phyloP scores from a whole-genome alignment of 2,113 vertebrate genomes.

The Laticauda colubrina region DNA sequence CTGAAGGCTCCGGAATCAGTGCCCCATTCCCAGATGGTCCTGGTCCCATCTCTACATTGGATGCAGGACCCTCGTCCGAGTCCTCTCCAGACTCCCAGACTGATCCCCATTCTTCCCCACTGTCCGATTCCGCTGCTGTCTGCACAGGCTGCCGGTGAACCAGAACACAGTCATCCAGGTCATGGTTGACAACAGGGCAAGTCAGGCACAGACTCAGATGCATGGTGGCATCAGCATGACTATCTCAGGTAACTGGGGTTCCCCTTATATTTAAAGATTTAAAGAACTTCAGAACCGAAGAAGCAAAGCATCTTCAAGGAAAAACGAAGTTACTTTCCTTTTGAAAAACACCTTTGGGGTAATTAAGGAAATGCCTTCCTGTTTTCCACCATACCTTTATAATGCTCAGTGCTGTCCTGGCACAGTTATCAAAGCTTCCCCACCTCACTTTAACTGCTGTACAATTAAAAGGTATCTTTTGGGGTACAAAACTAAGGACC shows the following conservation, averaged over 20 bases:
- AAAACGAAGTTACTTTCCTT: not conserved
- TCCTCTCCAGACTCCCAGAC: too few species aligned
- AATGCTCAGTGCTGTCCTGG: not conserved
- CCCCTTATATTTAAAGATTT: not conserved
- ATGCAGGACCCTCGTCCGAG: too few species aligned
- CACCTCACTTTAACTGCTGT: not conserved
- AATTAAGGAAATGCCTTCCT: not conserved
- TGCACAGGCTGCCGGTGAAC: too few species aligned
- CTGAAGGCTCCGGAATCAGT: too few species aligned
- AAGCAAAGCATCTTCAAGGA: not conserved
- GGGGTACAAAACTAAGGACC: not conserved
- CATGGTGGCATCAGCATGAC: not conserved
- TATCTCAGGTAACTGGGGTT: not conserved
- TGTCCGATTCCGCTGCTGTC: too few species aligned
- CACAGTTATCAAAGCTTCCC: not conserved
- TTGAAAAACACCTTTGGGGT: not conserved
- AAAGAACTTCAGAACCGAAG: not conserved
- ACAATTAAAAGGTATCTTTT: not conserved
- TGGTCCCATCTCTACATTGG: too few species aligned
- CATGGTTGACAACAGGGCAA: not conserved
- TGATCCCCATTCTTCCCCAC: too few species aligned
- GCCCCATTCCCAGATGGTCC: too few species aligned
- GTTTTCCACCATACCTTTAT: not conserved
- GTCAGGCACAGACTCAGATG: not conserved
- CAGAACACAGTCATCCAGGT: not conserved